phyloP scores from a whole-genome alignment of 2,113 vertebrate species.

The Phylloscopus whistleri region DNA sequence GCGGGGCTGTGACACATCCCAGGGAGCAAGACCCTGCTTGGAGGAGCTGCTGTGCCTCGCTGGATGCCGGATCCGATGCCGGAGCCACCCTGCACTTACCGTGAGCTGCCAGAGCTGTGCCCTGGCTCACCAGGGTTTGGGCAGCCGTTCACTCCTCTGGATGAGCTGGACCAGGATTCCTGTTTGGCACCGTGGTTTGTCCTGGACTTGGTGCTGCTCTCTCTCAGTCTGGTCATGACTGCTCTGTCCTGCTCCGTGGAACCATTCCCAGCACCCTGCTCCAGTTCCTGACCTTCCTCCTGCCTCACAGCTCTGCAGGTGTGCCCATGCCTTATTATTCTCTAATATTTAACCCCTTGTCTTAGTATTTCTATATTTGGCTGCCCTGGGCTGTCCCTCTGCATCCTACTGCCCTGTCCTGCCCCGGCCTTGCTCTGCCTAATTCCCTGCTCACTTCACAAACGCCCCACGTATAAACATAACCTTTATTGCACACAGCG shows the following conservation, averaged over 20 bases:
- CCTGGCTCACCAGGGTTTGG: accelerated
- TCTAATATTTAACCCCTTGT: neutral
- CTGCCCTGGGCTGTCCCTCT: neutral
- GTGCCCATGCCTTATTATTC: accelerated
- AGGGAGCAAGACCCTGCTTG: accelerated
- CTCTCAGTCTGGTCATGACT: accelerated
- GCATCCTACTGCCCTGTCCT: neutral
- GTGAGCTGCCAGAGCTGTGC: neutral
- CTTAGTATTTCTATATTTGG: neutral
- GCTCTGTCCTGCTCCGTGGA: neutral
- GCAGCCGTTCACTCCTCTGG: accelerated
- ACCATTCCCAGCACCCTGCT: neutral
- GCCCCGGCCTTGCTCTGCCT: neutral
- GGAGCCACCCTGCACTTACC: neutral
- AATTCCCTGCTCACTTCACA: neutral
- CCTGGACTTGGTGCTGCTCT: neutral
- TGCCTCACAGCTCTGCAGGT: neutral
- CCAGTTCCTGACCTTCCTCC: neutral
- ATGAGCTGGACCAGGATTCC: neutral
- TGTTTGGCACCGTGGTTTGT: accelerated
- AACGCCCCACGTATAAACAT: constrained; percentile 87
- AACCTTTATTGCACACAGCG: constrained; percentile 99
- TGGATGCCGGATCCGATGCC: accelerated
- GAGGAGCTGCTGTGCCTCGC: accelerated
- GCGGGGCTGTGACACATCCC: accelerated